Conservation (phyloP, 2,113 vertebrate genomes). For the Eurypyga helias region DNA sequence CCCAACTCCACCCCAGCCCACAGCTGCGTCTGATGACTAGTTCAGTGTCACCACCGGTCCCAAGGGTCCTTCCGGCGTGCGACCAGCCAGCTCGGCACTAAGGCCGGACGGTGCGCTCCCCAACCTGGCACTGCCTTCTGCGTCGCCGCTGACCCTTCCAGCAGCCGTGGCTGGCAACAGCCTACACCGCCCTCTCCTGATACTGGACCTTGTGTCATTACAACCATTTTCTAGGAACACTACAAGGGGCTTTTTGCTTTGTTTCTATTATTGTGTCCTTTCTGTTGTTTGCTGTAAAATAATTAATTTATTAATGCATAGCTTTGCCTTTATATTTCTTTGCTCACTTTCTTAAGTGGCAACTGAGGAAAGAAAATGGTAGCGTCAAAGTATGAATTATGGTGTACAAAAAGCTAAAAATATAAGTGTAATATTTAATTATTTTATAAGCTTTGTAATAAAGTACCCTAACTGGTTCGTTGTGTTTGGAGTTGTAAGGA, state of each 20-base stretch:
- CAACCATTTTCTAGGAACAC: conserved; percentile 49
- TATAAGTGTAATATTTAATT: conserved; percentile 88
- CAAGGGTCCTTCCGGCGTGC: conserved; percentile 61
- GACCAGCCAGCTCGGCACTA: conserved; percentile 75
- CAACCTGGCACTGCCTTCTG: conserved; percentile 72
- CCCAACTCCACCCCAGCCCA: conserved; percentile 64
- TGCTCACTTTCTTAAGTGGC: conserved; percentile 67
- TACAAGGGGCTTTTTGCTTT: conserved; percentile 27
- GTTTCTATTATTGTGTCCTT: conserved; percentile 72
- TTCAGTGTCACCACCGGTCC: conserved; percentile 58
- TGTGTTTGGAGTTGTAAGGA: conserved; percentile 70
- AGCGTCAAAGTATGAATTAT: conserved; percentile 75
- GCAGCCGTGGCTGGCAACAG: conserved; percentile 43
- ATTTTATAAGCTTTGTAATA: conserved; percentile 87
- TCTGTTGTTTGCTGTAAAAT: conserved; percentile 81
- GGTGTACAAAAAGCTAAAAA: conserved; percentile 77
- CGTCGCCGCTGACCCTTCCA: conserved; percentile 6
- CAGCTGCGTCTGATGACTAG: conserved; percentile 73
- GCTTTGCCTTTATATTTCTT: conserved; percentile 75
- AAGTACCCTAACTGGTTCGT: conserved; percentile 78
- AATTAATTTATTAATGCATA: conserved; percentile 87
- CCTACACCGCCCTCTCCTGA: conserved; percentile 8
- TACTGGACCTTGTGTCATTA: conserved; percentile 15
- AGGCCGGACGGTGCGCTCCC: conserved; percentile 72
- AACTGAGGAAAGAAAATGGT: conserved; percentile 64